A percentile compares a stretch with the other conserved stretches of the same genome.
Conservation (phyloP, 2,113 vertebrate genomes). For the Scolopax mira region DNA sequence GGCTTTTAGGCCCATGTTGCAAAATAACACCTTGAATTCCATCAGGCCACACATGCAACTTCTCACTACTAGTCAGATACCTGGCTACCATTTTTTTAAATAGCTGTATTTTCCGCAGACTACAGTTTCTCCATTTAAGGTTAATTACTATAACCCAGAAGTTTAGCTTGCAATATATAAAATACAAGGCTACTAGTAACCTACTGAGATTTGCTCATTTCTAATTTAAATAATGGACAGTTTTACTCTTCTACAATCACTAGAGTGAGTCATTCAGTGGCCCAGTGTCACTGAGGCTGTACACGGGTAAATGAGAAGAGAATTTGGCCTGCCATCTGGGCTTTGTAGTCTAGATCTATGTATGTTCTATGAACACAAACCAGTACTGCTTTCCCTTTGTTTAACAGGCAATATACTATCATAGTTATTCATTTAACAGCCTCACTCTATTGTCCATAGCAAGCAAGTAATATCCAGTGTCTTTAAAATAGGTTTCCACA, state of each 20-base stretch:
- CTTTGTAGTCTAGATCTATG: background rate
- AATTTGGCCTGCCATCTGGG: background rate
- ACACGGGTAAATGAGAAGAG: background rate
- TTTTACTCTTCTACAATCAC: background rate
- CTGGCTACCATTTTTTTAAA: background rate
- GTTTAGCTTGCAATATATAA: background rate
- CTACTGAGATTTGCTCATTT: background rate
- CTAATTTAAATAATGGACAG: background rate
- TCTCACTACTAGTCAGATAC: background rate
- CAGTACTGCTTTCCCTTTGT: background rate
- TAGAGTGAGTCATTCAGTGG: background rate
- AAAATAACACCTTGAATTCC: background rate
- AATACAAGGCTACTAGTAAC: background rate
- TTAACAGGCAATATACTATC: background rate
- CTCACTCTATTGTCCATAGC: background rate
- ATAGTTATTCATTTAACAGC: background rate
- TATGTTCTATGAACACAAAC: background rate
- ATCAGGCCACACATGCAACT: background rate
- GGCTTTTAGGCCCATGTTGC: background rate
- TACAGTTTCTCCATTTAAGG: background rate
- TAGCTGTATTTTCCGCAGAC: background rate
- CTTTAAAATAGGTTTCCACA: background rate
- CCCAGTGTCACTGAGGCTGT: background rate
- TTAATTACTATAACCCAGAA: background rate
- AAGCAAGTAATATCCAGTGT: background rate